Evolutionary conservation across 2,888 invertebrate species (phyloP).

Genomic region (Dicycla oo): DNA sequence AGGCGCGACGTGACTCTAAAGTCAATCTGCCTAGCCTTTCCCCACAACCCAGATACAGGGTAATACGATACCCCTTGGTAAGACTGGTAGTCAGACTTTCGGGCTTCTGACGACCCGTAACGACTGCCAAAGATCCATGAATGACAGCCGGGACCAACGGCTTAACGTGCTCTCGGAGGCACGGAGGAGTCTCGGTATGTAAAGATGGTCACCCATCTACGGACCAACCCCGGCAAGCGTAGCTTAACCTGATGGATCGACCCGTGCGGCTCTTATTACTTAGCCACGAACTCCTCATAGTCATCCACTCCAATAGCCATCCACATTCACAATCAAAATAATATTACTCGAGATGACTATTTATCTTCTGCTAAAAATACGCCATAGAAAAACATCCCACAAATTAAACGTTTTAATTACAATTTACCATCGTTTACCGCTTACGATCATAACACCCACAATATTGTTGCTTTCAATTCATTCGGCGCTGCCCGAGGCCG

Average conservation of each 20-base stretch:
- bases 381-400: background rate
- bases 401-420: slow-evolving; percentile 37
- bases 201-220: background rate
- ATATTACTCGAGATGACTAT: background rate
- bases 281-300: too few relatives aligned
- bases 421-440: slow-evolving; percentile 44
- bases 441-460: slow-evolving; percentile 47
- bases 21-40: too few relatives aligned
- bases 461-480: slow-evolving; percentile 60
- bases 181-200: background rate
- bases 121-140: background rate
- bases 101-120: too few relatives aligned
- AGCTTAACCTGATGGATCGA: too few relatives aligned
- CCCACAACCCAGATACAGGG: too few relatives aligned
- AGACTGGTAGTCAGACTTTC: too few relatives aligned
- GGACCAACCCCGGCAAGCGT: too few relatives aligned
- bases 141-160: background rate
- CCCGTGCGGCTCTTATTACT: too few relatives aligned
- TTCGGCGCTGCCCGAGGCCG: slow-evolving; percentile 53
- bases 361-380: background rate
- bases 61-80: too few relatives aligned
- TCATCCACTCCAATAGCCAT: too few relatives aligned
- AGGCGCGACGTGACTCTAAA: too few relatives aligned
- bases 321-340: too few relatives aligned
- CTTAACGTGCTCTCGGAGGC: background rate